Conservation (phyloP, 2,888 invertebrate genomes). For the Lacanobia wlatinum region DNA sequence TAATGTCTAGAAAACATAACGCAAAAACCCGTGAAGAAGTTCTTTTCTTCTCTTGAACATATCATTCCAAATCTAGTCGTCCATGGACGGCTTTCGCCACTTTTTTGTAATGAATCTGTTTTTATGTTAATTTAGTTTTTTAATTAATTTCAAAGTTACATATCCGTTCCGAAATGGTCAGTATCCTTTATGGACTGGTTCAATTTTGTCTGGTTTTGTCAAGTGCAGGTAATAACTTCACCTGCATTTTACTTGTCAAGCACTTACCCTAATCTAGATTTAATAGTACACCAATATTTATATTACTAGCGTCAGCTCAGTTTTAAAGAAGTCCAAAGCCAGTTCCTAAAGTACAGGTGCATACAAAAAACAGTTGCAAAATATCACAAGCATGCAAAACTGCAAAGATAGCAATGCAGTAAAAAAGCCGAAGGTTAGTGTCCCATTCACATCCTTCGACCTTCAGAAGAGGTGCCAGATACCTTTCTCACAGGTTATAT, state of each 20-base stretch:
- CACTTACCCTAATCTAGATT: neutral
- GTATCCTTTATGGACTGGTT: neutral
- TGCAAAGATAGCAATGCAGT: slow-evolving; percentile 1
- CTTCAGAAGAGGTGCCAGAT: slow-evolving; percentile 11
- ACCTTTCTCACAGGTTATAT: neutral
- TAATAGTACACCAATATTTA: neutral
- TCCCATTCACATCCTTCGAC: slow-evolving; percentile 47
- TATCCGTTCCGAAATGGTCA: neutral
- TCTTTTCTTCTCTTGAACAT: slow-evolving; percentile 5
- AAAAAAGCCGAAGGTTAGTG: slow-evolving; percentile 9
- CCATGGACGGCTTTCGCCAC: neutral
- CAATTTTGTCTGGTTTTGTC: neutral
- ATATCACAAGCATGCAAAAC: neutral
- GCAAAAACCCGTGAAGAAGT: neutral
- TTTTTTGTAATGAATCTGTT: neutral
- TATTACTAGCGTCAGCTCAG: neutral
- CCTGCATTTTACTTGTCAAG: too few species aligned
- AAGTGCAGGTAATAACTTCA: too few species aligned
- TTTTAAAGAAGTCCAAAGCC: neutral
- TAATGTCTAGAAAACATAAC: slow-evolving; percentile 18
- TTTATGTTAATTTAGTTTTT: neutral
- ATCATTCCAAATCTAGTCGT: neutral
- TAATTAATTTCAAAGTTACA: neutral
- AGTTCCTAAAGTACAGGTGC: neutral
- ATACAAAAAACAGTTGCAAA: neutral